Percentiles rank a stretch among this genome's conserved stretches.
Evolutionary conservation across 2,888 invertebrate species (phyloP).

Genomic region (Cartodere bifasciata): DNA sequence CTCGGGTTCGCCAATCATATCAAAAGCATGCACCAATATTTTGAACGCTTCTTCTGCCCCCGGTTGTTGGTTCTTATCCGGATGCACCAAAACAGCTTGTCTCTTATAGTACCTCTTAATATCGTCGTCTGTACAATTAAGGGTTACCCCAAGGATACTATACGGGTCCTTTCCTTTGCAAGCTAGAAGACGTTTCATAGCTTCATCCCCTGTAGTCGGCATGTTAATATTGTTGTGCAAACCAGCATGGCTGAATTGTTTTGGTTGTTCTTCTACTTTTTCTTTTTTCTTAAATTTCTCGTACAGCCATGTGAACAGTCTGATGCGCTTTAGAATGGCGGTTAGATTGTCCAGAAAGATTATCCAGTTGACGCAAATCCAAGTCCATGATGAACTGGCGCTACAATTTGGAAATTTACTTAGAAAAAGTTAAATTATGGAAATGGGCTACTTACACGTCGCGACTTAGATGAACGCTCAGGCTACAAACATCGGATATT

Average conservation of each 20-base stretch:
- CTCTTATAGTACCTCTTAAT: slow-evolving; percentile 89
- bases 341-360: slow-evolving; percentile 23
- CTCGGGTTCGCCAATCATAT: slow-evolving; percentile 84
- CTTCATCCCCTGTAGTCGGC: slow-evolving; percentile 86
- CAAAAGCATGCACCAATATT: slow-evolving; percentile 89
- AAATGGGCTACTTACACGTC: slow-evolving; percentile 52
- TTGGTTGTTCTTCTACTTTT: slow-evolving; percentile 33
- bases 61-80: slow-evolving; percentile 89
- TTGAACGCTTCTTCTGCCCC: slow-evolving; percentile 95
- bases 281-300: slow-evolving; percentile 32
- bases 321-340: slow-evolving; percentile 24
- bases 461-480: slow-evolving; percentile 59
- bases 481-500: slow-evolving; percentile 65
- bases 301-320: slow-evolving; percentile 29
- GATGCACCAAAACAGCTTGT: slow-evolving; percentile 89
- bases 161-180: slow-evolving; percentile 95
- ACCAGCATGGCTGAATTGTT: slow-evolving; percentile 39
- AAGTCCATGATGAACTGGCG: slow-evolving; percentile 25
- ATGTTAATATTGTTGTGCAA: slow-evolving; percentile 62
- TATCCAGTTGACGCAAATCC: slow-evolving; percentile 25
- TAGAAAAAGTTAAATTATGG: slow-evolving; percentile 8
- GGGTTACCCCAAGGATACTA: slow-evolving; percentile 60
- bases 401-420: slow-evolving; percentile 18
- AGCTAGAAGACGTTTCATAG: slow-evolving; percentile 82
- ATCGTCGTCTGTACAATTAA: slow-evolving; percentile 82